Conservation (phyloP, 92 coral and sea anemone species). For the Bergia sp. region DNA sequence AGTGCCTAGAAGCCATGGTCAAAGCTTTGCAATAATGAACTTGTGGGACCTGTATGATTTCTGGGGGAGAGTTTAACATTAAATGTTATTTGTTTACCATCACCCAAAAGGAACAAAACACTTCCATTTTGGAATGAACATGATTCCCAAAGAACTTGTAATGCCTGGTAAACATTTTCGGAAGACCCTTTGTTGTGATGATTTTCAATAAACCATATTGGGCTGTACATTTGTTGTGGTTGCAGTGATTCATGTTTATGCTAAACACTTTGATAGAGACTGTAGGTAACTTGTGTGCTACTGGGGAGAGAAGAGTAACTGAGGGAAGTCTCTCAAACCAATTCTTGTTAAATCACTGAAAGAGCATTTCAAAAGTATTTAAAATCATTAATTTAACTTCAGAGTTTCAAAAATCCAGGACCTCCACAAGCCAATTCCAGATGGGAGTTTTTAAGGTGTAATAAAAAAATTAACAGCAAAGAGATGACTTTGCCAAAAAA, state of each 20-base stretch:
- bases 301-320: too few species aligned
- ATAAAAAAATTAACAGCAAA: too few species aligned
- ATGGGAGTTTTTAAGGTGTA: too few species aligned
- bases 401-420: too few species aligned
- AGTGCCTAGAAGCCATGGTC: constrained; percentile 86
- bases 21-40: constrained; percentile 72
- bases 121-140: neutral
- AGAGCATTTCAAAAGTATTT: too few species aligned
- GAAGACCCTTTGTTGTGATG: neutral
- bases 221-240: neutral
- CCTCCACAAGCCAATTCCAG: too few species aligned
- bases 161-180: neutral
- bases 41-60: neutral
- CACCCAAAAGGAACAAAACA: neutral
- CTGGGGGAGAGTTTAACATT: neutral
- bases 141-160: neutral
- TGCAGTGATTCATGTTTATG: neutral
- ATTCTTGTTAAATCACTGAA: too few species aligned
- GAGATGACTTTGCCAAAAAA: too few species aligned
- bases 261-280: too few species aligned
- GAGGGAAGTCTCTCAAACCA: too few species aligned
- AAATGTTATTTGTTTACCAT: neutral
- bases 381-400: too few species aligned
- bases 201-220: constrained; percentile 20
- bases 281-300: too few species aligned